Evolutionary conservation across 2,888 invertebrate genomes (phyloP), one percentile per base, ranked within the genome.

Genomic region (Thymelicus sylvestris): DNA sequence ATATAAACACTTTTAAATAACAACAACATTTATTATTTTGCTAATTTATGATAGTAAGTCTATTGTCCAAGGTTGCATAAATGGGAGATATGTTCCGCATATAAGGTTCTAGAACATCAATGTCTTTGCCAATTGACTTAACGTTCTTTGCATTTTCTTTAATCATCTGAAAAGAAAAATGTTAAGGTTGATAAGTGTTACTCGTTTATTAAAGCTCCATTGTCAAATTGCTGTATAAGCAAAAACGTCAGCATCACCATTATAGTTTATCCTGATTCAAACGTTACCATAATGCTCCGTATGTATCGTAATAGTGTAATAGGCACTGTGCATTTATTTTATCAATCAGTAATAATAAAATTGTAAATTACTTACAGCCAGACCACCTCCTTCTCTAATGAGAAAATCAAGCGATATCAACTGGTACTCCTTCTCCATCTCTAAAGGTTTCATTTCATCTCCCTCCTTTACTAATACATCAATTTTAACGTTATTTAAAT

Each of bases 321-420:
- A 31, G 31, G 31, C 31, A 31, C 5, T 31, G 31, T 31, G 13
- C 2, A 7, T 39, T n/a, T 39, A 38, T 24, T 7, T 57, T 24
- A 12, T 15, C 2, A 24, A 7, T 10, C n/a, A n/a, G n/a, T 57
- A 57, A 10, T 24, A 12, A 24, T 12, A 1, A n/a, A n/a, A 3
- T 8, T 38, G 10, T 1, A 50, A 50, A 10, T 48, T 39, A 75
- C 81, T 88, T 80, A 95, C 94, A 59, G 79, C 74, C 79, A 94
- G 96, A 0, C 95, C 95, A 81, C 96, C 96, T 1, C 96, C 96
- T 0, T 96, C 97, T 31, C 79, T 84, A 0, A 88, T 86, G 4
- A 97, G 71, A 79, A 95, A 97, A n/a, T 93, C 91, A 0, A 94
- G 81, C 0, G 95, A 82, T 0, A 95, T 93, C 0, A 97, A 81